Evolutionary conservation across 2,888 invertebrate genomes (phyloP), one percentile per base, ranked within the genome.

Genomic region (Neoscelio sp.): DNA sequence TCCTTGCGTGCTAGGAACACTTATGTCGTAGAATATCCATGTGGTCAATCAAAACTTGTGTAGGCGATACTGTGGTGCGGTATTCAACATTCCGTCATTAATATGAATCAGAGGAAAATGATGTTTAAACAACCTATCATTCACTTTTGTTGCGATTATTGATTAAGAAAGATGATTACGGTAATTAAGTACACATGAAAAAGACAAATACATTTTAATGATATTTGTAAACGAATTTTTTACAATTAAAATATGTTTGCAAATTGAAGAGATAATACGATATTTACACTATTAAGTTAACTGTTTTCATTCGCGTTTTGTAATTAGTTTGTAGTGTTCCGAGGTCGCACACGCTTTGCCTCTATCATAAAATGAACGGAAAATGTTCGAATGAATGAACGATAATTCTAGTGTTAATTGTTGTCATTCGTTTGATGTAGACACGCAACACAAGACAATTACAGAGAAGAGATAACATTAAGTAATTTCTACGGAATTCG

Each of bases 1-100:
- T 82, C 74, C 70, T 85, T 50, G 84, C 84, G 85, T 82, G 85
- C 81, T 81, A 76, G 42, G 80, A 78, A 65, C 75, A 80, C 83
- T 85, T 83, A 82, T 76, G 58, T 54, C 76, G 42, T 58, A 54
- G 54, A 78, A 80, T 80, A 80, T 75, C 82, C 85, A 83, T 80
- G 78, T 82, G 85, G 81, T 64, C 73, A 80, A 83, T 82, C 82
- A 83, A 84, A 85, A 77, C 62, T 78, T 12, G 67, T 62, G 68
- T 62, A 64, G 44, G 17, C 50, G 44, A 64, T 52, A 64, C 58
- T 26, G 40, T 46, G 33, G 48, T n/a, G n/a, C n/a, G 48, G 40
- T 20, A 48, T 76, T 64, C 56, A 17, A 70, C 42, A 28, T 70
- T 62, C 70, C 42, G 18, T 17, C 56, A 56, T 56, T 56, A 62